Conservation (phyloP, 2,888 invertebrate genomes). For the Galerucella pusilla region DNA sequence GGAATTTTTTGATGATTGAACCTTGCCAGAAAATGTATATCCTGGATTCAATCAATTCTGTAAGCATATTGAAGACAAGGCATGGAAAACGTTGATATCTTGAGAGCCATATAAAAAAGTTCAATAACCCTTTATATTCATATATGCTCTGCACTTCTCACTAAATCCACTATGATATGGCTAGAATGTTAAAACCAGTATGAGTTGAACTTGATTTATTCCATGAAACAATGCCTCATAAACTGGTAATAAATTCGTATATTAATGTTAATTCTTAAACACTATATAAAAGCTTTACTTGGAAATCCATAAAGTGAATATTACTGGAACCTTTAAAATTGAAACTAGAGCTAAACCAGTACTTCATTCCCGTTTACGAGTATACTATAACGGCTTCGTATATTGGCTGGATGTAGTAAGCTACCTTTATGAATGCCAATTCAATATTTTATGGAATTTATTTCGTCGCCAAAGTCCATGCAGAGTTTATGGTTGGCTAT, state of each 20-base stretch:
- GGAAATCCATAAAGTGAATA: background rate
- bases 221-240: background rate
- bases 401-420: constrained; percentile 19
- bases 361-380: constrained; percentile 15
- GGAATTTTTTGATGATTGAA: too few species aligned
- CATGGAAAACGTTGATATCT: too few species aligned
- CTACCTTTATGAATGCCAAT: constrained; percentile 35
- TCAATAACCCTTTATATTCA: too few species aligned
- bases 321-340: background rate
- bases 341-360: constrained; percentile 4
- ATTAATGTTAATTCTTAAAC: constrained; percentile 1
- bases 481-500: constrained; percentile 27
- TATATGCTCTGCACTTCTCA: too few species aligned
- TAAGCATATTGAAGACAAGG: too few species aligned
- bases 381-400: constrained; percentile 14
- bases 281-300: background rate
- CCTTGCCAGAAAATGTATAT: too few species aligned
- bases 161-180: too few species aligned
- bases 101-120: too few species aligned
- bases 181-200: too few species aligned
- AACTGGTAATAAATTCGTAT: background rate
- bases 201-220: background rate
- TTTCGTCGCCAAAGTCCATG: constrained; percentile 34
- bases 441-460: constrained; percentile 42
- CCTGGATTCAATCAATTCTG: too few species aligned